These are phyloP conservation scores for Willowsia nigromaculata DNA, from an alignment of 2,888 invertebrate genomes.

Conservation along the genomic window DNA sequence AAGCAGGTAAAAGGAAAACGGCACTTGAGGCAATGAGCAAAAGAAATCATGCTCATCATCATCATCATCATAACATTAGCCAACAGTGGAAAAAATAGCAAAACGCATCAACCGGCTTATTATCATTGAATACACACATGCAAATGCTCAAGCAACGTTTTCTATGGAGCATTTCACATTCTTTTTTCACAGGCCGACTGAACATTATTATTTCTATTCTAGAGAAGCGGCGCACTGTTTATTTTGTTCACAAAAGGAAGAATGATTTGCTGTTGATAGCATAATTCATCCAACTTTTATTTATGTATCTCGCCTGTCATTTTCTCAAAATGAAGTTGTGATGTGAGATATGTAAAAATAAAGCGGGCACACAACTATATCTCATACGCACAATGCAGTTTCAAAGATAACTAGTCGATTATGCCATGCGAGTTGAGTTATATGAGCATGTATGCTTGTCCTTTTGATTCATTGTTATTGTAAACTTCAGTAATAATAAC, in stretches of 20 bases:
- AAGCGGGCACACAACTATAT: not conserved
- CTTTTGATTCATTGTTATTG: conserved; percentile 33
- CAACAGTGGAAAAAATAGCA: not conserved
- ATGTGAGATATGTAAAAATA: not conserved
- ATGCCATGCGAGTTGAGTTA: conserved; percentile 19
- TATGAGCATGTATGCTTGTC: conserved; percentile 16
- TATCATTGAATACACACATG: conserved; percentile 1
- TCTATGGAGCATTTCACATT: conserved; percentile 45
- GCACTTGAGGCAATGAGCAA: conserved; percentile 61
- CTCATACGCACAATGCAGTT: conserved; percentile 15
- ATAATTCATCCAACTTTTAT: conserved; percentile 51
- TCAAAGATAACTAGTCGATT: not conserved
- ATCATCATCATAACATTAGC: not conserved
- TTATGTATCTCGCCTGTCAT: conserved; percentile 54
- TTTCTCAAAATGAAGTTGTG: conserved; percentile 36
- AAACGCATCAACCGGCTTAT: not conserved
- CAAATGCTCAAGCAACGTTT: not conserved
- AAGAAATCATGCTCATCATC: conserved; percentile 20
- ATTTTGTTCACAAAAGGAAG: conserved; percentile 32
- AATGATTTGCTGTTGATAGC: conserved; percentile 63
- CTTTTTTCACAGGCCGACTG: not conserved
- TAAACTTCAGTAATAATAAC: conserved; percentile 8
- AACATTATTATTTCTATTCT: not conserved
- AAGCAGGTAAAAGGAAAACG: conserved; percentile 32
- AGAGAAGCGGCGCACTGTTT: conserved; percentile 27